Conservation (phyloP, 2,113 vertebrate species). For the Myrmecobius fasciatus region DNA sequence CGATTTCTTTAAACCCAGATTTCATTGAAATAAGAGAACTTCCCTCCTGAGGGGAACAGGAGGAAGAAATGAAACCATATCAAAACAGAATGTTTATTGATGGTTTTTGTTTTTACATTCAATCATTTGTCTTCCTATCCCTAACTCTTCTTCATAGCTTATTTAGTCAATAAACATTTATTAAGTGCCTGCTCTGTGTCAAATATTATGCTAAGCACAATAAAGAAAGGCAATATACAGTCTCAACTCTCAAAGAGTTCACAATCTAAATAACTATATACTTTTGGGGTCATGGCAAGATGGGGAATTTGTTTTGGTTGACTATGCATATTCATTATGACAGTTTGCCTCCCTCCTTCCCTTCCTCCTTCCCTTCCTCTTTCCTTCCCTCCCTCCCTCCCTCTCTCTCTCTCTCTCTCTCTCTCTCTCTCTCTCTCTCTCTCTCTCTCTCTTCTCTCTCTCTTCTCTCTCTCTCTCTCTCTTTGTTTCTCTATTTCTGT, state of each 20-base stretch:
- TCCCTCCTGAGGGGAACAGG: background rate
- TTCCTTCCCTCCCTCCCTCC: too few relatives aligned
- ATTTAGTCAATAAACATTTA: background rate
- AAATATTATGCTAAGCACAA: background rate
- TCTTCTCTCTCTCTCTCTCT: too few relatives aligned
- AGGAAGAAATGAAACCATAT: background rate
- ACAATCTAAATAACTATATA: background rate
- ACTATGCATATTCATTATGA: background rate
- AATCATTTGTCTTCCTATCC: background rate
- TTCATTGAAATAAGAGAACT: background rate
- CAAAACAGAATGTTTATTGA: background rate
- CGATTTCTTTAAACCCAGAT: background rate
- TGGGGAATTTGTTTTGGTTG: background rate
- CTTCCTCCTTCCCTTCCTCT: too few relatives aligned
- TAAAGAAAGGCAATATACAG: background rate
- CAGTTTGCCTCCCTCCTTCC: background rate
- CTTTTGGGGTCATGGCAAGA: background rate
- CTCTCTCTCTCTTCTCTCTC: too few relatives aligned
- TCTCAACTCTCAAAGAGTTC: background rate
- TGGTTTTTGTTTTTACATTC: background rate
- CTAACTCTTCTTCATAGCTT: background rate
- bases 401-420: too few relatives aligned
- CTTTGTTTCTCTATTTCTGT: too few relatives aligned
- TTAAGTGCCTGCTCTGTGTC: background rate
- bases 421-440: too few relatives aligned